Evolutionary conservation across 2,797 vertebrate species (phyloP), one percentile per base, ranked within the genome.

Genomic region (Peromyscus attwateri): DNA sequence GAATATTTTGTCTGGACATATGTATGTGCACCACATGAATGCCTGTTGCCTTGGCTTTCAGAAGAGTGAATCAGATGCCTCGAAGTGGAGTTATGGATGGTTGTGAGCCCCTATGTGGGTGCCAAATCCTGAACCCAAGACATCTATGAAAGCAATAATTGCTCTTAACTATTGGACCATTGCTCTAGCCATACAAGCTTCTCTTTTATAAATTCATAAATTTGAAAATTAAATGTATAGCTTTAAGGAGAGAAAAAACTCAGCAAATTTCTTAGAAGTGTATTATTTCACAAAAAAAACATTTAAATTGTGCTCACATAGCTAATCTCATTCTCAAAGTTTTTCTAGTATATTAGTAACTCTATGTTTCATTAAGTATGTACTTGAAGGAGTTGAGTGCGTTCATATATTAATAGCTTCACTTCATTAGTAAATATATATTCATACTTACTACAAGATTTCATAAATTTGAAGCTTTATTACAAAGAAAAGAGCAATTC

Each of bases 401-500:
- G 84, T 97, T 96, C 3, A 62, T 81, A 90, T 95, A 93, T 94
- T 96, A 95, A 97, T 90, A 80, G 49, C 66, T 97, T 97, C 95
- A 96, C 49, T 97, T 94, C 95, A 96, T 97, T 97, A 97, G 0
- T 92, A 92, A 97, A 96, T 55, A 71, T 97, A 95, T 84, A 95
- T 97, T 97, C 90, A 95, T 97, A 81, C 49, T 82, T 93, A 89
- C 68, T 88, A 93, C 71, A 95, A 88, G n/a, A 95, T 97, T 98
- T 98, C 57, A 96, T 60, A 97, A 97, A 97, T 81, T 31, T 95
- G n/a, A 6, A 87, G 76, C 91, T 95, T 97, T 97, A 95, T 68
- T 96, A 93, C 31, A 92, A 79, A 73, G 76, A 96, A 95, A 96
- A 95, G 82, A 97, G 43, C 43, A 97, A n/a, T 96, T 94, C 37